A percentile compares a stretch with the other conserved stretches of the same genome.
phyloP scores from a whole-genome alignment of 2,797 vertebrate genomes.

The Rhinella marina region DNA sequence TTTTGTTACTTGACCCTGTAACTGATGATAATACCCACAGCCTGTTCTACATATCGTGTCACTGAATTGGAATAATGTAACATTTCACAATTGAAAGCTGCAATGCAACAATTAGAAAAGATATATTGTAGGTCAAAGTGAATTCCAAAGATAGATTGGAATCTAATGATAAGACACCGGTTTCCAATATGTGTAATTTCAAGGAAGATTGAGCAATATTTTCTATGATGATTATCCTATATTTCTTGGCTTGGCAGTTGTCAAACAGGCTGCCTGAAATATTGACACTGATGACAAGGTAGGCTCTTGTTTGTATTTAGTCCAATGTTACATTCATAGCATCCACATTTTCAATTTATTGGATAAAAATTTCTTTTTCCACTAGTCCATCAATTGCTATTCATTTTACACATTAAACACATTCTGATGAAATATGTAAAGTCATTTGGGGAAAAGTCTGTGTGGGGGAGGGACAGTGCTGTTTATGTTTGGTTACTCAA shows the following conservation, averaged over 20 bases:
- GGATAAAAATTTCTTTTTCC: not conserved
- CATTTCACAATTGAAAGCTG: not conserved
- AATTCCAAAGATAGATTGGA: not conserved
- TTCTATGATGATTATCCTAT: not conserved
- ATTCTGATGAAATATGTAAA: no score
- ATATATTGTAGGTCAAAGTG: not conserved
- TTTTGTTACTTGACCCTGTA: conserved; percentile 17
- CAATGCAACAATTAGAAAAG: not conserved
- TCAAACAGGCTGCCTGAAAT: not conserved
- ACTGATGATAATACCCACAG: conserved; percentile 1
- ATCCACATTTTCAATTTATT: not conserved
- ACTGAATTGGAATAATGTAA: conserved; percentile 16
- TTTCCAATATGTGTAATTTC: conserved; percentile 18
- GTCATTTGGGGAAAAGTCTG: no score
- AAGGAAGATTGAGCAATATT: conserved; percentile 38
- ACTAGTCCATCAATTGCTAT: not conserved
- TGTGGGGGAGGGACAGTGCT: no score
- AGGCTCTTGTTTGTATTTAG: not conserved
- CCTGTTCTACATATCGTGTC: not conserved
- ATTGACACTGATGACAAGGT: not conserved
- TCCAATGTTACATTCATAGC: not conserved
- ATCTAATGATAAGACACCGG: not conserved
- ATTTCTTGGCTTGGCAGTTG: not conserved
- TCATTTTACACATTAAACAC: not conserved
- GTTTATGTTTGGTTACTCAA: no score